phyloP scores from a whole-genome alignment of 2,113 vertebrate species.

The Brienomyrus brachyistius region DNA sequence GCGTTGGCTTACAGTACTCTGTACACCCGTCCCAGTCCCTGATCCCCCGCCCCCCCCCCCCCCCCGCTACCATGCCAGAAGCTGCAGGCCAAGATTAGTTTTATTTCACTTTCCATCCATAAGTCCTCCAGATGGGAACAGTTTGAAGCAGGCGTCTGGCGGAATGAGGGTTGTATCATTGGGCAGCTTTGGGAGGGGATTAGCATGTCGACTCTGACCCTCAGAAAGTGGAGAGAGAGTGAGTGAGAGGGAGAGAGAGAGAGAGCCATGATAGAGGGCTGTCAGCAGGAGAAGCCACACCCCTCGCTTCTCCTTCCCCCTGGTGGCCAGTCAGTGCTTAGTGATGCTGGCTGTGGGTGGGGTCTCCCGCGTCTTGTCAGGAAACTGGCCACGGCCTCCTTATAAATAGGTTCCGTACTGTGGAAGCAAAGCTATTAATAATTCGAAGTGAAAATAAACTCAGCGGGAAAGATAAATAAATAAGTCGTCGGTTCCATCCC shows the following conservation, averaged over 20 bases:
- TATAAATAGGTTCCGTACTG: constrained; percentile 6
- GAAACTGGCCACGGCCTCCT: background rate
- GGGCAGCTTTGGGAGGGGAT: background rate
- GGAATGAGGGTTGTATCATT: background rate
- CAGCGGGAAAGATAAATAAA: constrained; percentile 27
- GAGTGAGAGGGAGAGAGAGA: background rate
- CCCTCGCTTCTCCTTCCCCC: background rate
- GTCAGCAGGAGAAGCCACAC: background rate
- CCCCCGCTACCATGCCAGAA: background rate
- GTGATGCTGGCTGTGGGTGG: background rate
- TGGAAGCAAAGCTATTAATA: constrained; percentile 40
- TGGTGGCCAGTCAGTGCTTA: background rate
- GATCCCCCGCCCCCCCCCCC: background rate
- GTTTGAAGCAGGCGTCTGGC: background rate
- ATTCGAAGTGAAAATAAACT: constrained; percentile 42
- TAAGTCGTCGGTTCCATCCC: constrained; percentile 40
- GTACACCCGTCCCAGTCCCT: background rate
- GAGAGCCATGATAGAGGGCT: background rate
- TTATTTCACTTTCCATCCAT: background rate
- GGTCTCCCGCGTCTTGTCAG: background rate
- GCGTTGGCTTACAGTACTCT: background rate
- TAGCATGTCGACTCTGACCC: background rate
- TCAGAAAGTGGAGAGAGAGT: background rate
- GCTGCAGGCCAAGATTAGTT: background rate
- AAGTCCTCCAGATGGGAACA: background rate